Evolutionary conservation across 2,113 vertebrate genomes (phyloP).

Genomic region (Tylochromis polylepis): DNA sequence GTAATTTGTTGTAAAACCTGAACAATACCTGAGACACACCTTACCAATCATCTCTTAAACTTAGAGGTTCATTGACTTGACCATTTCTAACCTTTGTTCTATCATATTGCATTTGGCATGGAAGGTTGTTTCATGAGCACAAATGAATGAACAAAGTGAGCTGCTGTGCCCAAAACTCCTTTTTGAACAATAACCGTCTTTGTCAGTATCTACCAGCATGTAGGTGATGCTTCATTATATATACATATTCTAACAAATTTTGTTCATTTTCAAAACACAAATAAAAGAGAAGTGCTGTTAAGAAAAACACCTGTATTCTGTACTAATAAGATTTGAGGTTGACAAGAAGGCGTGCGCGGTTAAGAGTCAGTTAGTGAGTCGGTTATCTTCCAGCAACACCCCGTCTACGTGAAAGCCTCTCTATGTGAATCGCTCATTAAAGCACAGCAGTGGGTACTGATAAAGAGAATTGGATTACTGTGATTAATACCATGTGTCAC

Average conservation of each 20-base stretch:
- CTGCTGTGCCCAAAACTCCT: not conserved
- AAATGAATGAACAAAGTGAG: not conserved
- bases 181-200: not conserved
- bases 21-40: not conserved
- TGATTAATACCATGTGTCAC: conserved; percentile 65
- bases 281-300: not conserved
- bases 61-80: not conserved
- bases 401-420: conserved; percentile 5
- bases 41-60: not conserved
- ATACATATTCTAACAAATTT: not conserved
- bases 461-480: conserved; percentile 69
- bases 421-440: conserved; percentile 42
- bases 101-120: not conserved
- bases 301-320: not conserved
- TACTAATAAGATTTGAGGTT: not conserved
- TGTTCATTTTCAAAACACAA: not conserved
- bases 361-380: not conserved
- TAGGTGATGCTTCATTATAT: not conserved
- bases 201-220: not conserved
- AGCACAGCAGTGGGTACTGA: conserved; percentile 51
- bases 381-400: conserved; percentile 41
- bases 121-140: not conserved
- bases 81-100: not conserved
- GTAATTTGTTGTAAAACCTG: not conserved
- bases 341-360: conserved; percentile 5